Percentiles rank a stretch among this genome's conserved stretches.
phyloP scores from a whole-genome alignment of 2,888 invertebrate species.

The Sphaeridia pumilis region DNA sequence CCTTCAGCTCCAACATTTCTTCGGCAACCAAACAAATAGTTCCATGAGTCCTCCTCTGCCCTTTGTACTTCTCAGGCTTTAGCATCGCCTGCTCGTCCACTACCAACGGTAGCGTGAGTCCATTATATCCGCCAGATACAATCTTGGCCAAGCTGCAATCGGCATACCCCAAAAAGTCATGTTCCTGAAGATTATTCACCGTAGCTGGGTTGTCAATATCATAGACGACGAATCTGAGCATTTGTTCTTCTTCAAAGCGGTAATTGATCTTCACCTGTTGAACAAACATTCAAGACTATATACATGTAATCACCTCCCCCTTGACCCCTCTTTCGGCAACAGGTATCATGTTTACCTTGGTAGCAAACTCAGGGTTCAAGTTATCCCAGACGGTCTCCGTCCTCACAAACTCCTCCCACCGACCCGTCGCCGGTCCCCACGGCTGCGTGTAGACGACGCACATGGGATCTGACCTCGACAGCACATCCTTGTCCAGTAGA shows the following conservation, averaged over 20 bases:
- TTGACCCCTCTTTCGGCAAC: too few relatives aligned
- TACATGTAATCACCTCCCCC: too few relatives aligned
- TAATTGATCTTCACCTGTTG: conserved; percentile 44
- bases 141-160: conserved; percentile 46
- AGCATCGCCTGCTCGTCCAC: conserved; percentile 20
- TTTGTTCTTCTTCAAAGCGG: conserved; percentile 48
- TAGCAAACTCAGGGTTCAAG: conserved; percentile 46
- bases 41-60: conserved; percentile 28
- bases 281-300: too few relatives aligned
- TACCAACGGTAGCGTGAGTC: conserved; percentile 23
- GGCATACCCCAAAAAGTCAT: conserved; percentile 46
- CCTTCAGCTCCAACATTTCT: conserved; percentile 32
- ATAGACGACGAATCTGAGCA: conserved; percentile 44
- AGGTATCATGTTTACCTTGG: too few relatives aligned
- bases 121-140: conserved; percentile 37
- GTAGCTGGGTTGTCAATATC: conserved; percentile 39
- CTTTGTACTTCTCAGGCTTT: conserved; percentile 24
- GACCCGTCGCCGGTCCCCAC: conserved; percentile 37
- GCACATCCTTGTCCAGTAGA: conserved; percentile 43
- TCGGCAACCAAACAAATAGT: conserved; percentile 30
- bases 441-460: conserved; percentile 42
- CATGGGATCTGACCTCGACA: conserved; percentile 49
- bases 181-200: conserved; percentile 38
- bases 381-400: conserved; percentile 44
- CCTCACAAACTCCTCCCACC: conserved; percentile 41